Evolutionary conservation across 2,888 invertebrate species (phyloP), one percentile per base, ranked within the genome.

Genomic region (Seira ritae): DNA sequence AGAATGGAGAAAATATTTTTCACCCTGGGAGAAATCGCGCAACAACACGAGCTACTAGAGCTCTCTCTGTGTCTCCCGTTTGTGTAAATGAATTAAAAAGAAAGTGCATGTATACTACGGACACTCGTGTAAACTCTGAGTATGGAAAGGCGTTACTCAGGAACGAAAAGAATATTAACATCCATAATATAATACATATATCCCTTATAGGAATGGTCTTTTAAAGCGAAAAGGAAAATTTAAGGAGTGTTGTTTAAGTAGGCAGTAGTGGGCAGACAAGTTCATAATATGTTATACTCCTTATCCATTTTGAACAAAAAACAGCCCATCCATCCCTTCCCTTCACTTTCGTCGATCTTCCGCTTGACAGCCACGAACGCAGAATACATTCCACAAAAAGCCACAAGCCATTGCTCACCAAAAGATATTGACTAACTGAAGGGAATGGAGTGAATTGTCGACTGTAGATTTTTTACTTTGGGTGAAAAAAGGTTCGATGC

Each of bases 311-410:
- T 50, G 22, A 10, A 68, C 19, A 22, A 37, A 22, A 69, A 23
- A 42, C 71, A 73, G 50, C 10, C 17, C 67, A 77, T 24, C 79
- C 73, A 79, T 79, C 72, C 79, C 78, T 42, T 79, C 69, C 71
- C 79, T 42, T 66, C 65, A 22, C 74, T 65, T 17, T 62, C 60
- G 37, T 73, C 31, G 22, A n/a, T 66, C 70, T 46, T 37, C 19
- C 37, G 81, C 24, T 70, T 81, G 81, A 77, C 82, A 82, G 82
- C 68, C 71, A 66, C 67, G 70, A 67, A 81, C 66, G 70, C 81
- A 82, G 82, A 72, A 68, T 72, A 77, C 82, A 82, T 82, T 82
- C 77, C 82, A 76, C 72, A 82, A 82, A 82, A 82, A 82, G 82
- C 82, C 82, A 82, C 82, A 82, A 77, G 82, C 82, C 82, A 82